These are phyloP conservation scores for Eristalis arbustorum DNA, from an alignment of 2,888 invertebrate species.

Conservation along the genomic window DNA sequence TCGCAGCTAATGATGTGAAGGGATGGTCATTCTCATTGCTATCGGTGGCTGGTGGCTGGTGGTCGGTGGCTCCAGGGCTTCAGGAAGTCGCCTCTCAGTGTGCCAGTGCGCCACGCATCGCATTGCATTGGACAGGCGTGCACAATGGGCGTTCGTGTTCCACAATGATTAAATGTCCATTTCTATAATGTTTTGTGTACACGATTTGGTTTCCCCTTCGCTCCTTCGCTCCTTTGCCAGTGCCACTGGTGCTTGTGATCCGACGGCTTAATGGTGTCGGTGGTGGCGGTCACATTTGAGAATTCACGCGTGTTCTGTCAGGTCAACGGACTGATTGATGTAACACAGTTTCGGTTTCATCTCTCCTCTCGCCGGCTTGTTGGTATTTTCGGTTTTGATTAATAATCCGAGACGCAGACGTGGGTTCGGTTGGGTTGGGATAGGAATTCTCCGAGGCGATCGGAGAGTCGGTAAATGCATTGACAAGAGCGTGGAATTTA, in stretches of 20 bases:
- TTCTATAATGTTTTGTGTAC: conserved; percentile 58
- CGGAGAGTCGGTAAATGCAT: background rate
- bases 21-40: conserved; percentile 33
- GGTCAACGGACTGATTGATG: conserved; percentile 68
- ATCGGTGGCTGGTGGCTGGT: background rate
- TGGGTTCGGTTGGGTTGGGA: conserved; percentile 13
- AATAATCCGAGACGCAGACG: conserved; percentile 26
- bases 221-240: background rate
- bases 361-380: conserved; percentile 24
- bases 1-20: conserved; percentile 52
- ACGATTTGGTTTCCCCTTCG: conserved; percentile 3
- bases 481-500: conserved; percentile 3
- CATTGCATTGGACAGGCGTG: conserved; percentile 35
- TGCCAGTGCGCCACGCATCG: conserved; percentile 1
- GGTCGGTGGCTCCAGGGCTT: conserved; percentile 39
- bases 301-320: conserved; percentile 36
- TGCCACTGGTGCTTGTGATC: conserved; percentile 2
- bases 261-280: conserved; percentile 44
- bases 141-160: conserved; percentile 57
- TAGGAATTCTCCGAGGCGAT: background rate
- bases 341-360: conserved; percentile 60
- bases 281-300: conserved; percentile 39
- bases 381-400: conserved; percentile 45
- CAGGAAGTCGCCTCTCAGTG: conserved; percentile 61
- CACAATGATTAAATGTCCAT: conserved; percentile 68